Conservation (phyloP, 2,888 invertebrate genomes). For the Ectropis crepuscularia region DNA sequence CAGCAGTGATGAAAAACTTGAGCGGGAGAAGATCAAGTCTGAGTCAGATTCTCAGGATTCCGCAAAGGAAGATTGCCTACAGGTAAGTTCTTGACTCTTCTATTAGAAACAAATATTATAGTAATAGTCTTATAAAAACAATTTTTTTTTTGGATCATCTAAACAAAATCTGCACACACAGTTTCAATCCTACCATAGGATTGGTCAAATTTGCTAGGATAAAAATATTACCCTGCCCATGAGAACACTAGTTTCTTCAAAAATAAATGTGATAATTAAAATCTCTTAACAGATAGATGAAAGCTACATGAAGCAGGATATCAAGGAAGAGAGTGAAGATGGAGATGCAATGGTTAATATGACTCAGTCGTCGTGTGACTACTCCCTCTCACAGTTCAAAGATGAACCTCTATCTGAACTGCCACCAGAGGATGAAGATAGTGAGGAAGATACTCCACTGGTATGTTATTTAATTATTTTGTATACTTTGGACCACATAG, state of each 20-base stretch:
- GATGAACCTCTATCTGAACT: conserved; percentile 82
- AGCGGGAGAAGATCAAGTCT: conserved; percentile 66
- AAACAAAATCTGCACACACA: not conserved
- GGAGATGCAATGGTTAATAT: conserved; percentile 74
- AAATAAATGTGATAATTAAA: not conserved
- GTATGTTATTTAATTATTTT: conserved; percentile 72
- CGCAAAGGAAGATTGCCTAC: conserved; percentile 74
- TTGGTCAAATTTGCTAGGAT: not conserved
- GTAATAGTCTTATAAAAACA: not conserved
- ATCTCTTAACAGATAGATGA: conserved; percentile 60
- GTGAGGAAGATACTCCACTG: conserved; percentile 91
- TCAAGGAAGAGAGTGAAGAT: conserved; percentile 76
- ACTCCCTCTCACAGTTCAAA: conserved; percentile 88
- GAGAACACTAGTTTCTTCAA: not conserved
- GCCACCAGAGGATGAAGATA: conserved; percentile 81
- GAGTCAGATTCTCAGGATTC: conserved; percentile 59
- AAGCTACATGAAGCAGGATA: conserved; percentile 73
- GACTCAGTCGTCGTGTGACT: conserved; percentile 89
- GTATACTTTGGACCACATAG: not conserved
- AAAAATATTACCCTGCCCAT: not conserved
- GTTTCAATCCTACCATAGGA: not conserved
- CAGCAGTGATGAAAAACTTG: conserved; percentile 60
- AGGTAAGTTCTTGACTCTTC: conserved; percentile 51
- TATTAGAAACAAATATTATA: not conserved
- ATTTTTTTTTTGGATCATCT: not conserved